phyloP scores from a whole-genome alignment of 2,888 invertebrate species.

The Acronicta alni region DNA sequence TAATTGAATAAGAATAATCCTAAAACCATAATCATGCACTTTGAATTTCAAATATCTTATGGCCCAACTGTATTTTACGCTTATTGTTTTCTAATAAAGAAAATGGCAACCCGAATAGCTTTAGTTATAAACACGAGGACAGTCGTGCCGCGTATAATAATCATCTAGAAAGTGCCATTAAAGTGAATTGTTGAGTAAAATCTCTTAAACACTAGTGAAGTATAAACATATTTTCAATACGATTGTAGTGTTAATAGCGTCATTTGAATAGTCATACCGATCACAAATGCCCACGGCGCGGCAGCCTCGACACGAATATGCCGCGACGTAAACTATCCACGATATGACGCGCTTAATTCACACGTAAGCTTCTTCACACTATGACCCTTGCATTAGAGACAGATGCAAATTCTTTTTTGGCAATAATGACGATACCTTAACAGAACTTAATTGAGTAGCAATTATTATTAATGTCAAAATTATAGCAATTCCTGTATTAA shows the following conservation, averaged over 20 bases:
- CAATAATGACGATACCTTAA: too few species aligned
- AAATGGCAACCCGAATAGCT: conserved; percentile 37
- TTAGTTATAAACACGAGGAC: conserved; percentile 41
- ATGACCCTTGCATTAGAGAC: conserved; percentile 44
- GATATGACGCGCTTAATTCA: conserved; percentile 67
- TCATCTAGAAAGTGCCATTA: conserved; percentile 52
- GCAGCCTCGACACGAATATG: conserved; percentile 86
- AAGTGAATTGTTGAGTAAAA: conserved; percentile 42
- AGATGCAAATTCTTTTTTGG: conserved; percentile 14
- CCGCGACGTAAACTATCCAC: conserved; percentile 80
- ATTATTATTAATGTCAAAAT: neutral
- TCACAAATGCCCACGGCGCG: conserved; percentile 75
- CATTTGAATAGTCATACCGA: conserved; percentile 67
- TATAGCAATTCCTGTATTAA: neutral
- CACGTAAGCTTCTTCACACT: conserved; percentile 55
- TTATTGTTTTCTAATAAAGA: conserved; percentile 53
- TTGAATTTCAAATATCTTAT: conserved; percentile 55
- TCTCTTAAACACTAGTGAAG: conserved; percentile 42
- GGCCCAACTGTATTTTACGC: conserved; percentile 32
- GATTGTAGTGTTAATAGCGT: conserved; percentile 59
- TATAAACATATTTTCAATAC: conserved; percentile 51
- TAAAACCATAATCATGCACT: conserved; percentile 37
- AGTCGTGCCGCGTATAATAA: conserved; percentile 49
- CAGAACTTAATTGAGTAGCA: too few species aligned
- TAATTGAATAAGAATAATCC: conserved; percentile 53